Evolutionary conservation across 2,113 vertebrate species (phyloP), one percentile per base, ranked within the genome.

Genomic region (Cervus canadensis): DNA sequence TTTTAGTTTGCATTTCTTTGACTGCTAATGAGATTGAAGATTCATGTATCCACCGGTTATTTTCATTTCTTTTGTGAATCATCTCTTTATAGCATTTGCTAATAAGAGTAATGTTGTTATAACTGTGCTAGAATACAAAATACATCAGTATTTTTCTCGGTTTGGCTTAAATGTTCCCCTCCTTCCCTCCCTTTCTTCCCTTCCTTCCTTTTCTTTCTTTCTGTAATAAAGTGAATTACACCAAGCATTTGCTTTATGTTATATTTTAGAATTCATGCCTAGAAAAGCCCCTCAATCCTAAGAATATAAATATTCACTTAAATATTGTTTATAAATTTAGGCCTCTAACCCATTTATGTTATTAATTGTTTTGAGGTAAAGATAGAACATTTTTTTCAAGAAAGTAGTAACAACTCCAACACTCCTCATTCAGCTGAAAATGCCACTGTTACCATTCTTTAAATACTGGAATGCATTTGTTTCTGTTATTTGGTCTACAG

Each of bases 1-100:
- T 91, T 95, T 82, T 62, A 90, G 50, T 79, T 96, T 94, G 45
- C 62, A 59, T 85, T 87, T 67, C 45, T 79, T 93, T 79, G 54
- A 81, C 50, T 79, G 17, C 30, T 88, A 57, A 84, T 92, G 30
- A 88, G 23, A 6, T n/a, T 78, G 56, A 92, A 57, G 36, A 82
- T 60, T 88, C n/a, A 33, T 40, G 30, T 36, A 56, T 26, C 56
- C 30, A 93, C 8, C 45, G 16, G 26, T 43, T 45, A 71, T 92
- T 89, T 94, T 57, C 2, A 33, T 48, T 84, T 88, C 21, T 91
- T 64, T 79, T 52, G 17, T 84, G n/a, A 84, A 36, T 60, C 60
- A 56, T 45, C 9, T 94, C 43, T 94, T 62, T 21, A 45, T 52
- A 50, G 1, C 5, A 17, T 59, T 84, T 67, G 33, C 54, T 74